Evolutionary conservation across 1,140 invertebrate species (phyloP).

Genomic region (Formica selysi): DNA sequence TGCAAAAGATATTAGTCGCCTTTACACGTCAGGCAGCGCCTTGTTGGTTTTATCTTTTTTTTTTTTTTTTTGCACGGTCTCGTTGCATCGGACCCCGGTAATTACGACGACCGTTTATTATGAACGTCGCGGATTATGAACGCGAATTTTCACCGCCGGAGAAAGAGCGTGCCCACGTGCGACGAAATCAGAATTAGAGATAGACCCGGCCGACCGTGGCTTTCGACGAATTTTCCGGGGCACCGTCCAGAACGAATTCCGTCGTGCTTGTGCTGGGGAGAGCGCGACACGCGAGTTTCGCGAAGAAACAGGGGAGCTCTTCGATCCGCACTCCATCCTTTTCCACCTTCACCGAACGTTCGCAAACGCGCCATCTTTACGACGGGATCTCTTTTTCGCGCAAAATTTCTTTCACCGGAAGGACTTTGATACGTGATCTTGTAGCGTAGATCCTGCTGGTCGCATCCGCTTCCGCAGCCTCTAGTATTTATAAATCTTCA

Average conservation of each 20-base stretch:
- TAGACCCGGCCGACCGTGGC: constrained; percentile 50
- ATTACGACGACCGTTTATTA: neutral
- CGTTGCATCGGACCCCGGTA: neutral
- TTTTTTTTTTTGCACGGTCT: neutral
- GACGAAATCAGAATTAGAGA: constrained; percentile 4
- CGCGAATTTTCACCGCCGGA: constrained; percentile 43
- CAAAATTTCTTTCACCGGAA: constrained; percentile 48
- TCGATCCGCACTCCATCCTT: constrained; percentile 1
- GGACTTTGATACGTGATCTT: neutral
- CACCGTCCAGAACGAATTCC: constrained; percentile 75
- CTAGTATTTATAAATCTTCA: neutral
- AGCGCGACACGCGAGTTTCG: constrained; percentile 20
- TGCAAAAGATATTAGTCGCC: constrained; percentile 6
- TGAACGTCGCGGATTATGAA: neutral
- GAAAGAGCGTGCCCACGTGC: constrained; percentile 17
- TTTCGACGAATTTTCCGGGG: constrained; percentile 77
- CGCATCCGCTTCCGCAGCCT: neutral
- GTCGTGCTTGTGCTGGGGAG: constrained; percentile 20
- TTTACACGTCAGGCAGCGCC: neutral
- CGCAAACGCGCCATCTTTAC: neutral
- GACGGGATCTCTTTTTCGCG: constrained; percentile 13
- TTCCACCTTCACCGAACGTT: too few species aligned
- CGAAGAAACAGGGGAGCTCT: neutral
- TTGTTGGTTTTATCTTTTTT: neutral
- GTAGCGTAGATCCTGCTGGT: neutral